Evolutionary conservation across 2,797 vertebrate species (phyloP), one percentile per base, ranked within the genome.

Genomic region (Synaphobranchus kaupii): DNA sequence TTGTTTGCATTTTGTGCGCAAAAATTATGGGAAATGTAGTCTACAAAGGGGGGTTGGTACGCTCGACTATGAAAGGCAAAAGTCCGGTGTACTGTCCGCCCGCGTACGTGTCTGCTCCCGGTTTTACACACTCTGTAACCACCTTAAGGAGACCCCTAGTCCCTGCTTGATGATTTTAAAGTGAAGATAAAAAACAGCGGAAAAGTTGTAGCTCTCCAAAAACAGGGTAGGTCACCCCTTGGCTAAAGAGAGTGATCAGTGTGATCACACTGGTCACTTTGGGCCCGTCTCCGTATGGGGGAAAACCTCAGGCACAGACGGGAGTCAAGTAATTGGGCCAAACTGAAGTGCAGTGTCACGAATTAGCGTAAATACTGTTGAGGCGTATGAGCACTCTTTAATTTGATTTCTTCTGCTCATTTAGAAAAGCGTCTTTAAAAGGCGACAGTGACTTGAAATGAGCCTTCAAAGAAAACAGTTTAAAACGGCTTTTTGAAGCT

Each of bases 261-360:
- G 5, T 25, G 6, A n/a, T n/a, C n/a, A 6, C 71, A 25, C 76
- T 31, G 0, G 22, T 48, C 76, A 80, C 44, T 47, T 8, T 25
- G 3, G 47, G 20, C 2, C 44, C 73, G 4, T 9, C 25, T 81
- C 78, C 78, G 15, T 20, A 2, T 22, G 66, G 66, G 34, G 39
- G 20, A 76, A n/a, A 81, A 8, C 47, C 44, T 39, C 39, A 12
- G 44, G 78, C 44, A 13, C 20, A 85, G 85, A 87, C 63, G 87
- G 84, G 87, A 85, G 78, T 34, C 84, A 87, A 92, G 91, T 95
- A 96, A 95, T 94, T 95, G 94, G 94, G 93, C 91, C 86, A 93
- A 95, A 91, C 92, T 89, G 87, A 93, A 91, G 89, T 90, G 91
- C 89, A 68, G 87, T 94, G 93, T 94, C 94, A 94, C 94, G 94